Evolutionary conservation across 1,140 invertebrate species (phyloP), one percentile per base, ranked within the genome.

Genomic region (Pogonomyrmex barbatus): DNA sequence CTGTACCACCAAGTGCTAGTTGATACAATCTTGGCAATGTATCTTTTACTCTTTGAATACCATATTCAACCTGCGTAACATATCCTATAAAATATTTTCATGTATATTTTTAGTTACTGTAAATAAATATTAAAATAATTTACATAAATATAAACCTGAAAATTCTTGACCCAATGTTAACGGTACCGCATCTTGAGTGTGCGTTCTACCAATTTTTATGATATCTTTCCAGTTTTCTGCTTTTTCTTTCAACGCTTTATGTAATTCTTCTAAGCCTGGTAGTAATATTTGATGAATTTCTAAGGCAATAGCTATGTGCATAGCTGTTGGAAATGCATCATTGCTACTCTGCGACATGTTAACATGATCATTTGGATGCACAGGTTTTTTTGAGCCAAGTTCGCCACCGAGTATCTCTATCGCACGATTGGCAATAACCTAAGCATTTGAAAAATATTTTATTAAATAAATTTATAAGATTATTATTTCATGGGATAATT

Each of bases 361-460:
- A 30, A 97, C 97, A 94, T 97, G 97, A 92, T 97, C 97, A 93
- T 97, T 97, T 30, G 97, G 97, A 94, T 97, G 97, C 6, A 97
- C 96, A 24, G 96, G 96, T 71, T 86, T 93, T 93, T 97, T 97
- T 14, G 94, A 95, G 3, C 97, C 97, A 39, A 97, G 87, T 83
- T 95, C 92, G 17, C 97, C 97, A 39, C 96, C 97, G 42, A 97
- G 87, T 30, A 97, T 94, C 93, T 97, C 96, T 90, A 97, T 97
- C 4, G 97, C 97, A 79, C 96, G 91, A 78, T 65, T 65, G 42
- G 97, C 96, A 65, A 98, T 98, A 0, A 98, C 97, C 96, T 97
- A 90, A 47, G 62, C 5, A 62, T 77, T 70, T 62, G 45, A 12
- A 62, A 58, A 14, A 42, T 30, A 10, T 76, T 63, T 30, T 6